Conservation (phyloP, 2,113 vertebrate species). For the Sander lucioperca region DNA sequence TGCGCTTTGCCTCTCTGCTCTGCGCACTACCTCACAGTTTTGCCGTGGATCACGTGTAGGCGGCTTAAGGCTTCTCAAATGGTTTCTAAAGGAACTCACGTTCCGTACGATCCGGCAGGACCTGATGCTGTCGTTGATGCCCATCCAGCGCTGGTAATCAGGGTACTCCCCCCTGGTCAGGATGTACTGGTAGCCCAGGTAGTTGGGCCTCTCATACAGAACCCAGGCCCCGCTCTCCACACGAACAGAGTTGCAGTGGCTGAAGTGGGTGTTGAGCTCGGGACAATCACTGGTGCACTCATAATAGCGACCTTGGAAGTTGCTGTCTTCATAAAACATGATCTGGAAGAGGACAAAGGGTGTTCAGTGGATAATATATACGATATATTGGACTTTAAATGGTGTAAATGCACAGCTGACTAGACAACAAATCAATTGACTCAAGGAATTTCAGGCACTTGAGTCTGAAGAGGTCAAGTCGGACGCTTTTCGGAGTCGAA, state of each 20-base stretch:
- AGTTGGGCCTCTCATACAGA: conserved; percentile 47
- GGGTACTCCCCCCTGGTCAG: no score
- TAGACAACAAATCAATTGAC: no score
- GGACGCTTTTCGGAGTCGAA: no score
- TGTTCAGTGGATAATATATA: background rate
- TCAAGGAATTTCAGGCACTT: background rate
- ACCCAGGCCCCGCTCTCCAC: conserved; percentile 77
- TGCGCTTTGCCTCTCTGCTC: no score
- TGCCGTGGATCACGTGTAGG: no score
- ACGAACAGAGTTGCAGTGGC: conserved; percentile 67
- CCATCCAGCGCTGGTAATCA: no score
- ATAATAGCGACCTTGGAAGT: conserved; percentile 73
- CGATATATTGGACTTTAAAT: background rate
- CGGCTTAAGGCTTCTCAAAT: no score
- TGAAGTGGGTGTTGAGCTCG: conserved; percentile 63
- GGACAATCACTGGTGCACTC: conserved; percentile 72
- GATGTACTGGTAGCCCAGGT: no score
- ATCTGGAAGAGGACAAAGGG: conserved; percentile 57
- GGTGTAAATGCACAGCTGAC: background rate
- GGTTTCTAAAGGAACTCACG: no score
- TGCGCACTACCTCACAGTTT: no score
- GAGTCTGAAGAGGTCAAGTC: background rate
- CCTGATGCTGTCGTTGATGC: no score
- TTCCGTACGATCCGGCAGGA: no score
- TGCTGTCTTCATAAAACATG: conserved; percentile 76